phyloP scores from a whole-genome alignment of 2,113 vertebrate species.

The Ptilorrhoa leucosticta region DNA sequence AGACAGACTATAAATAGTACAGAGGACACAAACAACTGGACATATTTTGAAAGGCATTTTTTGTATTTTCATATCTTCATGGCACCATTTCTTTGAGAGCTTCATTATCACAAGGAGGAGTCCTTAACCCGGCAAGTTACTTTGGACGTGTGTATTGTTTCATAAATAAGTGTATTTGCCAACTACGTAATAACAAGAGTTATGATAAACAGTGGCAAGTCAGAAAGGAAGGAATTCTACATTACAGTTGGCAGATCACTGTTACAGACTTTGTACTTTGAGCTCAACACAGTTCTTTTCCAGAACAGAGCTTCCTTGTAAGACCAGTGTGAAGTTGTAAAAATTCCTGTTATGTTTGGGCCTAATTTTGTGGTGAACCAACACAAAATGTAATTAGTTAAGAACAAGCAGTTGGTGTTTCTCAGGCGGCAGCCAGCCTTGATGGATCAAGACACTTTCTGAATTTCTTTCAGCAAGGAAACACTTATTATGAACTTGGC shows the following conservation, averaged over 20 bases:
- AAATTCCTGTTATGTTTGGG: neutral
- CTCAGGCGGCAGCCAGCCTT: conserved; percentile 6
- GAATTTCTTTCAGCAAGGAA: conserved; percentile 13
- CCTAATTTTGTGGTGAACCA: neutral
- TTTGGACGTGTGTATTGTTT: neutral
- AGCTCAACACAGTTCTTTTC: neutral
- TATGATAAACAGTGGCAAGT: conserved; percentile 8
- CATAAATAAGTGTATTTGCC: neutral
- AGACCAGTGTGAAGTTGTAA: neutral
- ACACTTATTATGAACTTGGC: conserved; percentile 10
- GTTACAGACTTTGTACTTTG: neutral
- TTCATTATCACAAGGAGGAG: neutral
- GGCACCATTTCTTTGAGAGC: neutral
- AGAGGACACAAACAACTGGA: neutral
- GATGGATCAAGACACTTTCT: neutral
- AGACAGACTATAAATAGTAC: neutral
- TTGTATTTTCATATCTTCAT: neutral
- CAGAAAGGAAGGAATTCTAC: conserved; percentile 3
- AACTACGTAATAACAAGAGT: neutral
- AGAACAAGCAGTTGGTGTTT: conserved; percentile 9
- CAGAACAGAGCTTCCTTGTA: neutral
- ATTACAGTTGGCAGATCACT: neutral
- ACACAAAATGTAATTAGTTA: neutral
- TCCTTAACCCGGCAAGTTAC: neutral
- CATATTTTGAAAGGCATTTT: neutral